phyloP scores from a whole-genome alignment of 30 jellyfish, hydroid and myxozoan species.

The Aurelia coerulea region DNA sequence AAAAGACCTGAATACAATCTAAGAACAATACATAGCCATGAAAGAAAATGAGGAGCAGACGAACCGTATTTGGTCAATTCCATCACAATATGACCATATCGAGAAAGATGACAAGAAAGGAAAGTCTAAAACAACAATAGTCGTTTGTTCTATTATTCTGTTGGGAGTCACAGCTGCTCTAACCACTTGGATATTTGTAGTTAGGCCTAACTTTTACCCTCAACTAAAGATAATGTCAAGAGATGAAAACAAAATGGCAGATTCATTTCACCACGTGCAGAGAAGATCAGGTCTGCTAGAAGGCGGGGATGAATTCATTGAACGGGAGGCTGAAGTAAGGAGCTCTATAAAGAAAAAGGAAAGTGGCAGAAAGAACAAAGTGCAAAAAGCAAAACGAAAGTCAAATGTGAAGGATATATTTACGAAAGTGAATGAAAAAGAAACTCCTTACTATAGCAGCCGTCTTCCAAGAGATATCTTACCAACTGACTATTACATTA shows the following conservation, averaged over 20 bases:
- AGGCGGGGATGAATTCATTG: constrained; percentile 25
- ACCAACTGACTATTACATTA: constrained; percentile 79
- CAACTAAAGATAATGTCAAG: constrained; percentile 54
- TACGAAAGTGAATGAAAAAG: constrained; percentile 27
- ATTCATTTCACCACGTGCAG: constrained; percentile 24
- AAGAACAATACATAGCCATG: constrained; percentile 9
- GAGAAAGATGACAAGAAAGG: constrained; percentile 4
- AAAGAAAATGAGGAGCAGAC: background rate
- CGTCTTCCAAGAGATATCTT: constrained; percentile 78
- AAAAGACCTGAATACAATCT: no score
- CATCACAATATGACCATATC: constrained; percentile 5
- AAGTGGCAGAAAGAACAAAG: constrained; percentile 4
- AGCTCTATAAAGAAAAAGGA: constrained; percentile 12
- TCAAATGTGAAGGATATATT: constrained; percentile 10
- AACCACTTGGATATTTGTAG: constrained; percentile 92
- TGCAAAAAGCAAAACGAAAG: background rate
- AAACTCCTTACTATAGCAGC: constrained; percentile 76
- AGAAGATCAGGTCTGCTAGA: constrained; percentile 36
- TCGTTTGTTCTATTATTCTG: constrained; percentile 76
- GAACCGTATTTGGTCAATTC: constrained; percentile 55
- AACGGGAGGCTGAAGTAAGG: constrained; percentile 44
- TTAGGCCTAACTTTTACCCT: constrained; percentile 90
- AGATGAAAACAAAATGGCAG: constrained; percentile 19
- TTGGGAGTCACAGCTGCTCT: constrained; percentile 78
- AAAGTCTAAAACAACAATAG: constrained; percentile 65